phyloP scores from a whole-genome alignment of 2,113 vertebrate species.

The Eulacestoma nigropectus region DNA sequence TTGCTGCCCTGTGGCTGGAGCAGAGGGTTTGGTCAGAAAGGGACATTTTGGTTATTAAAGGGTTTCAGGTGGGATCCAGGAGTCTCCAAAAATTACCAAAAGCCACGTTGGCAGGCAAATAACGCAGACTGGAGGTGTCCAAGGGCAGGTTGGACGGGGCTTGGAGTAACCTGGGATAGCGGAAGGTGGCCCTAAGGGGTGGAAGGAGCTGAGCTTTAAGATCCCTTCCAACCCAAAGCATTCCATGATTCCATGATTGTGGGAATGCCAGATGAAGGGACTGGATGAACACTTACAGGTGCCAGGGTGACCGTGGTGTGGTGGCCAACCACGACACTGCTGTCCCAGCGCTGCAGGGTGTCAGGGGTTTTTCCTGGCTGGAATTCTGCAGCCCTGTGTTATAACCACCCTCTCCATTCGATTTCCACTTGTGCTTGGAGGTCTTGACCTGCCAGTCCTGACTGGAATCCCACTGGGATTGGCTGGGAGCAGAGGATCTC shows the following conservation, averaged over 20 bases:
- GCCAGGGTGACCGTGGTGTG: fast-evolving
- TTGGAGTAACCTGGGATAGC: background rate
- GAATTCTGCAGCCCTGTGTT: background rate
- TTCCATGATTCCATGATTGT: background rate
- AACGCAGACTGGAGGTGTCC: background rate
- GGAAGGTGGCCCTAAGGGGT: background rate
- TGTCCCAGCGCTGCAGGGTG: background rate
- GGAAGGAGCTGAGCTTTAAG: background rate
- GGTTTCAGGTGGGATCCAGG: background rate
- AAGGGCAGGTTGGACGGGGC: fast-evolving
- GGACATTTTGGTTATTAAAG: background rate
- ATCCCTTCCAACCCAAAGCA: background rate
- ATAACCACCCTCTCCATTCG: background rate
- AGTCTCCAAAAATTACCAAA: background rate
- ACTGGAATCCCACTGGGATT: fast-evolving
- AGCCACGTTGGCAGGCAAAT: background rate
- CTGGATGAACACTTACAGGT: fast-evolving
- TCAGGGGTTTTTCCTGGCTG: background rate
- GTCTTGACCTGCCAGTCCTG: background rate
- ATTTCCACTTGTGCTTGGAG: background rate
- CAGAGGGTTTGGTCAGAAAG: background rate
- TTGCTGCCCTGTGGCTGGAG: background rate
- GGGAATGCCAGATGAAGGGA: background rate
- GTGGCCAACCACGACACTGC: background rate
- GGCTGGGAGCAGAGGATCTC: background rate